Evolutionary conservation across 2,797 vertebrate genomes (phyloP), one percentile per base, ranked within the genome.

Genomic region (Sebastes trivittatus): DNA sequence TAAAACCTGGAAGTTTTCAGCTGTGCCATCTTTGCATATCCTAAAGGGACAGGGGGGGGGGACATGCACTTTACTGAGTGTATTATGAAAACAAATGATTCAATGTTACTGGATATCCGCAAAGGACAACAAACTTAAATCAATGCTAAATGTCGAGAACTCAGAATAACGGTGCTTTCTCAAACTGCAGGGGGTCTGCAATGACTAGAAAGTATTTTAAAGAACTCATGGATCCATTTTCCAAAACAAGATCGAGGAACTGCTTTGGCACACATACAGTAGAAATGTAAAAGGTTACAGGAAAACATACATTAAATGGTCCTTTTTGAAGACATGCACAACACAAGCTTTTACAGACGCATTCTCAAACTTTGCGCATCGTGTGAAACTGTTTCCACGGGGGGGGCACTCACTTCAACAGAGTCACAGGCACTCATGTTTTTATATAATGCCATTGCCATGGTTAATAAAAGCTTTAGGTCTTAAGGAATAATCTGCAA

Each of bases 261-360:
- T 73, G 86, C 66, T 86, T 88, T 81, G 82, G 83, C 80, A 90
- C 77, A 70, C 76, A 73, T 52, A 82, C 67, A 70, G 75, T 13
- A 74, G 63, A 76, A 77, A 73, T 52, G 49, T 8, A 73, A 79
- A 75, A 74, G 6, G 11, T 64, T 64, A 29, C 27, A 62, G 7
- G 61, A 55, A 64, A 80, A 74, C 25, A 71, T 60, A 87, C 68
- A 75, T 52, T 42, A 72, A 88, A 81, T 87, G 87, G 85, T 86
- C 88, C 81, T 84, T 79, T 36, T 82, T 70, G 25, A 78, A 83
- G 68, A 87, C 87, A 84, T 87, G 87, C 80, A 87, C 78, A 77
- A 70, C 34, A 78, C 59, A 81, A 84, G 66, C 71, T 59, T 70
- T 75, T 74, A 65, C 38, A 65, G 60, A 64, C 8, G n/a, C 54